Conservation (phyloP, 2,888 invertebrate genomes). For the Erebia epiphron region DNA sequence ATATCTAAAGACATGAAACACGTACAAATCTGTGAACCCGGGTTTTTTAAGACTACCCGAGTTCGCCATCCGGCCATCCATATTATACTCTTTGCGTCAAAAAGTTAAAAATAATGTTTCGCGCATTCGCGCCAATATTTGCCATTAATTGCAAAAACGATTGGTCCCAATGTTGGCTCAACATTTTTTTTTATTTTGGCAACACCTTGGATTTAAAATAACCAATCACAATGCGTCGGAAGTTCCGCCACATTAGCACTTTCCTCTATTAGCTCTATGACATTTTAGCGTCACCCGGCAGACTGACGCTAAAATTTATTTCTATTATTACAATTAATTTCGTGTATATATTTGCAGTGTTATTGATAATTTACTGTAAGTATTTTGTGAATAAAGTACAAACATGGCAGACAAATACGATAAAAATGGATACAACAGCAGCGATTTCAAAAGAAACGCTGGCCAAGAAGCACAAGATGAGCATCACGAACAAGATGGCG, state of each 20-base stretch:
- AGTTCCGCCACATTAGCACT: constrained; percentile 10
- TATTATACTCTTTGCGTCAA: no score
- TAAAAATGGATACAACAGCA: constrained; percentile 74
- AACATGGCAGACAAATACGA: constrained; percentile 69
- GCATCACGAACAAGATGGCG: constrained; percentile 77
- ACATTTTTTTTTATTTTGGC: background rate
- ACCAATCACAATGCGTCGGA: background rate
- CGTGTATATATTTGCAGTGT: background rate
- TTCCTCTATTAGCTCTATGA: constrained; percentile 13
- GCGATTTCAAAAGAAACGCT: constrained; percentile 76
- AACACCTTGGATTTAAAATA: background rate
- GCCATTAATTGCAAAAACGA: no score
- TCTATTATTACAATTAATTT: background rate
- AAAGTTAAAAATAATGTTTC: no score
- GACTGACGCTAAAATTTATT: background rate
- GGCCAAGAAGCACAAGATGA: constrained; percentile 53
- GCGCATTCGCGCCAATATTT: no score
- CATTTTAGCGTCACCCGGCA: constrained; percentile 12
- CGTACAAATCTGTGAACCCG: no score
- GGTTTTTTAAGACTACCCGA: no score
- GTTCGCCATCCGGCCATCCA: no score
- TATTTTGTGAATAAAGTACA: constrained; percentile 8
- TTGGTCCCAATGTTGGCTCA: background rate
- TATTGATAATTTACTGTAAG: constrained; percentile 6
- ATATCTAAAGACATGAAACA: no score